phyloP scores from a whole-genome alignment of 37 sponge, comb jelly and placozoan species.

The Halisarca cf. caerulea region DNA sequence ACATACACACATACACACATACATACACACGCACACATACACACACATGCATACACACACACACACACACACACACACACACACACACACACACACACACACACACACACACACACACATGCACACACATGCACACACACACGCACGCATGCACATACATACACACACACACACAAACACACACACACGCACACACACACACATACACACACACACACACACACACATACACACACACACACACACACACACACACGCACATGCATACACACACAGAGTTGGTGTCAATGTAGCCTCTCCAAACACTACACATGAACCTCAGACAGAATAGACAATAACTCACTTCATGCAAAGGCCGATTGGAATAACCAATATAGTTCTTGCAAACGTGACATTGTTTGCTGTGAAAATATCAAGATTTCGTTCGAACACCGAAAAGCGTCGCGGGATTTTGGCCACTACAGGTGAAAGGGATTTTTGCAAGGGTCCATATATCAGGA shows the following conservation, averaged over 20 bases:
- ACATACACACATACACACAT: background rate
- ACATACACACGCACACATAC: too few species aligned
- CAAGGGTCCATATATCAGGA: conserved; percentile 23
- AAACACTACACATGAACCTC: too few species aligned
- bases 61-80: too few species aligned
- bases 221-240: too few species aligned
- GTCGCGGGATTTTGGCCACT: conserved; percentile 24
- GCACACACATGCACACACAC: background rate
- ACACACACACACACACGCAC: too few species aligned
- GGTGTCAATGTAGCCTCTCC: background rate
- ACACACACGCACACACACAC: too few species aligned
- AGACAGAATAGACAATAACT: background rate
- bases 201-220: too few species aligned
- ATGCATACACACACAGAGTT: too few species aligned
- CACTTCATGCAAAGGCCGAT: conserved; percentile 36
- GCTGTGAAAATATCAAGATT: conserved; percentile 29
- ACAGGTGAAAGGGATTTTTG: conserved; percentile 24
- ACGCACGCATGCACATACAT: background rate
- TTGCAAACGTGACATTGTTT: conserved; percentile 18
- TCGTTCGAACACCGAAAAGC: background rate
- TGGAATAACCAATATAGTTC: conserved; percentile 21
- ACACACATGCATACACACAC: too few species aligned
- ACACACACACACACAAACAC: too few species aligned
- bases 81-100: background rate
- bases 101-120: too few species aligned